phyloP scores from a whole-genome alignment of 1,140 invertebrate genomes.

The Drosophila sproati region DNA sequence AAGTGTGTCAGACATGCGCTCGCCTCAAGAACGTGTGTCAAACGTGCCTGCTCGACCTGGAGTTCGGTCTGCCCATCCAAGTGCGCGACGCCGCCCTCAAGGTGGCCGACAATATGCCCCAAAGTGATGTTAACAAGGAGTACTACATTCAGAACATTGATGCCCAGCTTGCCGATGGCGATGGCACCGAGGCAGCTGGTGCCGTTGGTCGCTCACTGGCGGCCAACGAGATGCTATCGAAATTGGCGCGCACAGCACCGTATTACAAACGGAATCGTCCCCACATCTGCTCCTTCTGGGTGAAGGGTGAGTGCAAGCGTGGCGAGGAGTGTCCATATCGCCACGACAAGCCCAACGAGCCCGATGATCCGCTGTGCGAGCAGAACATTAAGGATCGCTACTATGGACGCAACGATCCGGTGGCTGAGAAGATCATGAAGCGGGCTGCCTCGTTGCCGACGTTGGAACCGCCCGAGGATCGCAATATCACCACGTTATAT shows the following conservation, averaged over 20 bases:
- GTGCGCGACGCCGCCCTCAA: constrained; percentile 98
- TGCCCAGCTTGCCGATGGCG: constrained; percentile 86
- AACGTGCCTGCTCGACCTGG: constrained; percentile 98
- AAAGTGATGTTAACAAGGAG: constrained; percentile 99
- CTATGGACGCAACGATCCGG: constrained; percentile 99
- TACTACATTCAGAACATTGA: constrained; percentile 99
- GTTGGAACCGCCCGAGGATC: constrained; percentile 97
- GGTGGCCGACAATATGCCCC: constrained; percentile 97
- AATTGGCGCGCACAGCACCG: constrained; percentile 97
- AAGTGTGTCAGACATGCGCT: constrained; percentile 99
- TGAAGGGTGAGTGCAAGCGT: constrained; percentile 99
- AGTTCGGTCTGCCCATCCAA: constrained; percentile 97
- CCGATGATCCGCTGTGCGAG: constrained; percentile 99
- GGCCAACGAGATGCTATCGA: constrained; percentile 95
- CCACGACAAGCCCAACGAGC: constrained; percentile 99
- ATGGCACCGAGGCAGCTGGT: constrained; percentile 88
- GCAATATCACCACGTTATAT: constrained; percentile 98
- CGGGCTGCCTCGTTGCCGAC: constrained; percentile 97
- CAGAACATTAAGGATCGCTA: constrained; percentile 99
- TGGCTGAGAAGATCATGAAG: constrained; percentile 98
- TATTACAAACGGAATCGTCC: constrained; percentile 99
- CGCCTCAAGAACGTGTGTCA: constrained; percentile 99
- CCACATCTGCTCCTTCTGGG: constrained; percentile 99
- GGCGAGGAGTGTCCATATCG: constrained; percentile 99
- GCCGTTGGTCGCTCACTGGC: constrained; percentile 90